These are phyloP conservation scores for Macrobrachium rosenbergii DNA, from an alignment of 1,140 invertebrate species.

Conservation along the genomic window DNA sequence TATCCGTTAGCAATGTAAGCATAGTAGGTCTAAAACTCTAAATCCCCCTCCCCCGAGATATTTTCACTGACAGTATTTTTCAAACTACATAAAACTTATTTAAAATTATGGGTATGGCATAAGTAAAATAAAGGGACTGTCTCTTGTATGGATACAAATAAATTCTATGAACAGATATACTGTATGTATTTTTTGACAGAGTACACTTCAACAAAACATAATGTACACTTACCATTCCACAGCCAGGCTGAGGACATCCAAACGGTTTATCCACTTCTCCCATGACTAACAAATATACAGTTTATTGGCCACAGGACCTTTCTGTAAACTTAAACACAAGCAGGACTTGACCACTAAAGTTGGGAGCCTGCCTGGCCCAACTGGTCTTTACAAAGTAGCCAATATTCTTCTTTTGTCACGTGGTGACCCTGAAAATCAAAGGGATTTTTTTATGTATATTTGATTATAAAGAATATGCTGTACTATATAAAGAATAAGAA, in stretches of 20 bases:
- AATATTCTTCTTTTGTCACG: constrained; percentile 20
- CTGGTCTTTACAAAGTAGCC: constrained; percentile 18
- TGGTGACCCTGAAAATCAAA: constrained; percentile 27
- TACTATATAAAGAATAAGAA: no score
- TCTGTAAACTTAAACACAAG: not conserved
- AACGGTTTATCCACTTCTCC: constrained; percentile 52
- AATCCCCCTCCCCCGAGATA: no score
- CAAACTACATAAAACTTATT: no score
- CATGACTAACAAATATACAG: constrained; percentile 23
- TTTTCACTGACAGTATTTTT: no score
- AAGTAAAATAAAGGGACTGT: no score
- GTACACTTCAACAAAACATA: not conserved
- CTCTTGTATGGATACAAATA: no score
- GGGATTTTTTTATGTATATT: not conserved
- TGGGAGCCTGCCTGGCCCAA: constrained; percentile 46
- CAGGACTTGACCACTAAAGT: constrained; percentile 30
- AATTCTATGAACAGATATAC: no score
- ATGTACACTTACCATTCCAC: constrained; percentile 43
- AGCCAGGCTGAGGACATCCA: constrained; percentile 54
- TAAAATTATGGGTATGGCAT: no score
- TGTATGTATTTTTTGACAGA: no score
- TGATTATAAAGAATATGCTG: not conserved
- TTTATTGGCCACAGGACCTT: not conserved
- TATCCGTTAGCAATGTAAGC: no score
- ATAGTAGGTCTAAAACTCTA: no score